Conservation (phyloP, 2,797 vertebrate genomes). For the Neomorphus geoffroyi region DNA sequence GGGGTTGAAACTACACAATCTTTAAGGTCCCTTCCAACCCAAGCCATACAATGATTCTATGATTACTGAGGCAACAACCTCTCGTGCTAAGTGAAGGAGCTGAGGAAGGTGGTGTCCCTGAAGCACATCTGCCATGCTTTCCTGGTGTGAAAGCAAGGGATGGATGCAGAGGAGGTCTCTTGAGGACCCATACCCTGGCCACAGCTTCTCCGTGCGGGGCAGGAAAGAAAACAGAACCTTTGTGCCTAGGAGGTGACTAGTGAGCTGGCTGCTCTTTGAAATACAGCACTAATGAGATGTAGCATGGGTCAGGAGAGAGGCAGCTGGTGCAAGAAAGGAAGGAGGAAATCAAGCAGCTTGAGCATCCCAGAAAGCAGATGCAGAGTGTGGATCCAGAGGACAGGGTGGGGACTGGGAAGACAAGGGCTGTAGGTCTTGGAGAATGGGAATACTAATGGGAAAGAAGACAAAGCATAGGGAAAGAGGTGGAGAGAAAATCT, state of each 20-base stretch:
- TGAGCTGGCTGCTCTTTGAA: background rate
- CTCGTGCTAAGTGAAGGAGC: background rate
- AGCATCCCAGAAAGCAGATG: background rate
- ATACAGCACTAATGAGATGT: background rate
- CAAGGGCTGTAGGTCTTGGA: background rate
- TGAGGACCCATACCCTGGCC: background rate
- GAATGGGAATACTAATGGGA: background rate
- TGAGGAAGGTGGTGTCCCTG: background rate
- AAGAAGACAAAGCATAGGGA: background rate
- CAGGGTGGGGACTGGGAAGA: background rate
- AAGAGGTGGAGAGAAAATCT: background rate
- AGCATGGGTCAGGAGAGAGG: background rate
- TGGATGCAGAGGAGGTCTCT: background rate
- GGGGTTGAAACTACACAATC: too few species aligned
- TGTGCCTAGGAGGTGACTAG: rapidly evolving
- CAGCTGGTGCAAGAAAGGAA: background rate
- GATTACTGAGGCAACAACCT: background rate
- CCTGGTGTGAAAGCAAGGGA: background rate
- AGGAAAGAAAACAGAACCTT: background rate
- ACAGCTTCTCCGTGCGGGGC: background rate
- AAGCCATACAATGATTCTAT: too few species aligned
- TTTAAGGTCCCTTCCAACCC: too few species aligned
- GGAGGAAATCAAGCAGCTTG: background rate
- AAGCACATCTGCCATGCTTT: background rate
- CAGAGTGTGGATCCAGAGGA: background rate